A percentile compares a stretch with the other conserved stretches of the same genome.
These are phyloP conservation scores for Bradypodion pumilum DNA, from an alignment of 2,797 vertebrate species.

Conservation along the genomic window DNA sequence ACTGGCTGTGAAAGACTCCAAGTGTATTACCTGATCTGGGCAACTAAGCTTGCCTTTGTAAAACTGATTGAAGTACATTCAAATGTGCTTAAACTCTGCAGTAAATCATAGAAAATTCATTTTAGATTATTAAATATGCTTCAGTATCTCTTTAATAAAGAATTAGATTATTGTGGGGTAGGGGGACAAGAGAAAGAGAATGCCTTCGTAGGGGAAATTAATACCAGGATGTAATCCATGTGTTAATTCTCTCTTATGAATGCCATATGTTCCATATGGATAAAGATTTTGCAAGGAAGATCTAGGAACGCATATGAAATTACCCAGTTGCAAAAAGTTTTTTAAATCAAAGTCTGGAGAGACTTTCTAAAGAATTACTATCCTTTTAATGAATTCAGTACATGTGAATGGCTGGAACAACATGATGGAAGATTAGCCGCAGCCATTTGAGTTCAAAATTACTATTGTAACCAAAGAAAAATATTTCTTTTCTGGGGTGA, in stretches of 20 bases:
- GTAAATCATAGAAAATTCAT: conserved; percentile 80
- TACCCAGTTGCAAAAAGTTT: conserved; percentile 53
- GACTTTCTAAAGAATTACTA: conserved; percentile 61
- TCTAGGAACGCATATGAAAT: conserved; percentile 57
- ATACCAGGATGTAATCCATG: conserved; percentile 59
- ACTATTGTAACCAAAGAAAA: conserved; percentile 42
- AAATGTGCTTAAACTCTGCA: conserved; percentile 78
- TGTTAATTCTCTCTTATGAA: conserved; percentile 65
- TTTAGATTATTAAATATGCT: conserved; percentile 69
- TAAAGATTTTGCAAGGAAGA: conserved; percentile 56
- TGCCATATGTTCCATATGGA: conserved; percentile 57
- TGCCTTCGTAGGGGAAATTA: conserved; percentile 67
- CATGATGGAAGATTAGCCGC: conserved; percentile 41
- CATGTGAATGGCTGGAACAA: conserved; percentile 51
- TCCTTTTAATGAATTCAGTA: conserved; percentile 61
- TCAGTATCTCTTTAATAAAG: conserved; percentile 69
- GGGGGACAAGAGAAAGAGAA: conserved; percentile 58
- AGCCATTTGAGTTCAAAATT: conserved; percentile 57
- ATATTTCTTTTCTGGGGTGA: conserved; percentile 8
- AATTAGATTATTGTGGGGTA: conserved; percentile 69
- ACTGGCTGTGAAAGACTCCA: conserved; percentile 82
- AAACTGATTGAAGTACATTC: conserved; percentile 70
- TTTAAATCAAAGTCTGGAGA: conserved; percentile 62
- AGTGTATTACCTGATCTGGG: conserved; percentile 78
- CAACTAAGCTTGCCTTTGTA: conserved; percentile 75